Evolutionary conservation across 2,888 invertebrate genomes (phyloP).

Genomic region (Chorisops tibialis): DNA sequence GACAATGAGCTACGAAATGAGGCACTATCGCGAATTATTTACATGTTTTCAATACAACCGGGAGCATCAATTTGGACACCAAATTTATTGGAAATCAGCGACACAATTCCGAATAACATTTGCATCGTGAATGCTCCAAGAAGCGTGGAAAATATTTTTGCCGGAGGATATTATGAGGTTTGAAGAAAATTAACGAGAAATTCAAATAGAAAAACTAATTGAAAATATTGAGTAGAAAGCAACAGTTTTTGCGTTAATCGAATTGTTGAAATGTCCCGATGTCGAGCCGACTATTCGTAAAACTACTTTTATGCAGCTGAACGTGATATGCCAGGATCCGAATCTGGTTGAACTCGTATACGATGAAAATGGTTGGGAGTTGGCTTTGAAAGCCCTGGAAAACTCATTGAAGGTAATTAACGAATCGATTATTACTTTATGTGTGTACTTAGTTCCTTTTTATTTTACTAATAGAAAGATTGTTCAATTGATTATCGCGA

Average conservation of each 20-base stretch:
- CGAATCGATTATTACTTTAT: not conserved
- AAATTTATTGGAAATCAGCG: conserved; percentile 38
- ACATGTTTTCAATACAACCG: conserved; percentile 36
- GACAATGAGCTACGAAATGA: conserved; percentile 39
- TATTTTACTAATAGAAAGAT: conserved; percentile 23
- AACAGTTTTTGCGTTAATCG: conserved; percentile 38
- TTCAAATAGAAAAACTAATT: not conserved
- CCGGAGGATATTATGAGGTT: conserved; percentile 36
- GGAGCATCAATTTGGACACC: conserved; percentile 37
- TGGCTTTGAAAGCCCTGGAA: conserved; percentile 39
- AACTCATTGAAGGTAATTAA: conserved; percentile 36
- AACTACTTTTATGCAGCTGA: conserved; percentile 45
- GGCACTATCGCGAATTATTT: conserved; percentile 41
- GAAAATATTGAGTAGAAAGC: conserved; percentile 15
- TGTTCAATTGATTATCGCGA: conserved; percentile 39
- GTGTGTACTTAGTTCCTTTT: not conserved
- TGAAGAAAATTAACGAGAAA: not conserved
- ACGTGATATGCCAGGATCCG: conserved; percentile 44
- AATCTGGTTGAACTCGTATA: conserved; percentile 38
- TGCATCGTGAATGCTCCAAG: conserved; percentile 39
- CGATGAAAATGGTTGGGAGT: conserved; percentile 38
- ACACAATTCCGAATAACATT: conserved; percentile 42
- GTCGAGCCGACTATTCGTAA: conserved; percentile 45
- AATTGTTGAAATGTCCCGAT: conserved; percentile 41
- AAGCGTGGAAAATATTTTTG: conserved; percentile 40